phyloP scores from a whole-genome alignment of 35 echinoderm and acorn worm species.

The Holothuria glaberrima region DNA sequence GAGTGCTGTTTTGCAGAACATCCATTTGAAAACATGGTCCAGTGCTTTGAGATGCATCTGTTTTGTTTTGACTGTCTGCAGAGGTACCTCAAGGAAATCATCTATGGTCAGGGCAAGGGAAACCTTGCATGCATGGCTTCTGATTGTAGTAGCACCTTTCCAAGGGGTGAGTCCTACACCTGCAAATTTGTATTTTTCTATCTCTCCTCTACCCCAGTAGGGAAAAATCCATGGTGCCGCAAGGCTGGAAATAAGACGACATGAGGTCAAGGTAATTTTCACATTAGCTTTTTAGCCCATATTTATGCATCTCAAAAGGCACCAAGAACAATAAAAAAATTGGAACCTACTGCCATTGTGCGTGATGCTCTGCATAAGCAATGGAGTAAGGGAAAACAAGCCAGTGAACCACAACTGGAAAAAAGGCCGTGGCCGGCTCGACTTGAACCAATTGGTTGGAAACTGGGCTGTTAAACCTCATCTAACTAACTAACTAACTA shows the following conservation, averaged over 20 bases:
- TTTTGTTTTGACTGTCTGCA: conserved; percentile 80
- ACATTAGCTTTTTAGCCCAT: neutral
- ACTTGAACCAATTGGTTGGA: too few relatives aligned
- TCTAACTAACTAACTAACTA: too few relatives aligned
- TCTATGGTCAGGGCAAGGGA: conserved; percentile 84
- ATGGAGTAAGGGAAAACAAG: too few relatives aligned
- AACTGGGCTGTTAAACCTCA: too few relatives aligned
- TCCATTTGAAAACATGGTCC: conserved; percentile 91
- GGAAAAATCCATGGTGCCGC: too few relatives aligned
- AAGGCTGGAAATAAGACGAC: too few relatives aligned
- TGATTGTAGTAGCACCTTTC: conserved; percentile 79
- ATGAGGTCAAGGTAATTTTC: neutral
- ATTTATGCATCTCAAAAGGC: too few relatives aligned
- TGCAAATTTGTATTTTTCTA: neutral
- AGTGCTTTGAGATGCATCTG: conserved; percentile 90
- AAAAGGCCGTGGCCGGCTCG: too few relatives aligned
- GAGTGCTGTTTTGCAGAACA: conserved; percentile 81
- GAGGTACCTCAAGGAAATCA: conserved; percentile 74
- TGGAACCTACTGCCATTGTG: too few relatives aligned
- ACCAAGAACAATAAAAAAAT: too few relatives aligned
- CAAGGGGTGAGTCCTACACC: conserved; percentile 69
- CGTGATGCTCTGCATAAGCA: too few relatives aligned
- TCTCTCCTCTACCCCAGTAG: neutral
- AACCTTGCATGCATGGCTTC: conserved; percentile 75
- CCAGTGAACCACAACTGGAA: too few relatives aligned